Evolutionary conservation across 2,113 vertebrate species (phyloP).

Genomic region (Oryzias javanicus): DNA sequence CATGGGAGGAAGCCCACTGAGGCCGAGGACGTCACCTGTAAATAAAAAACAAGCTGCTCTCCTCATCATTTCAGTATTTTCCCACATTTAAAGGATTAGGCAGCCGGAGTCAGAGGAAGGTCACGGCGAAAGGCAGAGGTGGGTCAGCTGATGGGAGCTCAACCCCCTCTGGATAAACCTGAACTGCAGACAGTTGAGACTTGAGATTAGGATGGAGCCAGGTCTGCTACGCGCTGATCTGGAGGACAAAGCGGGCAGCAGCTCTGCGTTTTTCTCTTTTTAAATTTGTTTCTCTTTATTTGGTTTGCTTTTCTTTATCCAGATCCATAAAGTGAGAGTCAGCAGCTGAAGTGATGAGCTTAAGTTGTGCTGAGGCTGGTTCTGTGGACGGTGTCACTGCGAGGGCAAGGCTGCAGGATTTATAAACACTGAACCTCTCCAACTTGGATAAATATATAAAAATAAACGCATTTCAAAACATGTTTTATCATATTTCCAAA

Average conservation of each 20-base stretch:
- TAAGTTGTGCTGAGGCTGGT: conserved; percentile 62
- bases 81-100: conserved; percentile 68
- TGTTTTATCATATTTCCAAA: conserved; percentile 42
- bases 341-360: conserved; percentile 52
- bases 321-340: conserved; percentile 38
- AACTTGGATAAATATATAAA: conserved; percentile 4
- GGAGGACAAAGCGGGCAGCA: conserved; percentile 34
- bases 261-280: conserved; percentile 14
- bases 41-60: conserved; percentile 39
- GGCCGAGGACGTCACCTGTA: conserved; percentile 59
- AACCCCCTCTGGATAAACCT: conserved; percentile 67
- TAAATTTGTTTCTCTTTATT: conserved; percentile 30
- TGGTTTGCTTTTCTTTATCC: conserved; percentile 55
- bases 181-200: conserved; percentile 69
- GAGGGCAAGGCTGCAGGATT: conserved; percentile 69
- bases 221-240: conserved; percentile 58
- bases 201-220: conserved; percentile 75
- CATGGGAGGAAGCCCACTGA: conserved; percentile 37
- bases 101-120: conserved; percentile 59
- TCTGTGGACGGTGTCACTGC: conserved; percentile 77
- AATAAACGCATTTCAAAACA: conserved; percentile 50
- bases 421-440: conserved; percentile 38
- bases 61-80: conserved; percentile 72
- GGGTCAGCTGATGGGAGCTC: conserved; percentile 37
- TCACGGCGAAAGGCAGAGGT: conserved; percentile 54